Conservation (phyloP, 2,888 invertebrate genomes). For the Andrena fulva region DNA sequence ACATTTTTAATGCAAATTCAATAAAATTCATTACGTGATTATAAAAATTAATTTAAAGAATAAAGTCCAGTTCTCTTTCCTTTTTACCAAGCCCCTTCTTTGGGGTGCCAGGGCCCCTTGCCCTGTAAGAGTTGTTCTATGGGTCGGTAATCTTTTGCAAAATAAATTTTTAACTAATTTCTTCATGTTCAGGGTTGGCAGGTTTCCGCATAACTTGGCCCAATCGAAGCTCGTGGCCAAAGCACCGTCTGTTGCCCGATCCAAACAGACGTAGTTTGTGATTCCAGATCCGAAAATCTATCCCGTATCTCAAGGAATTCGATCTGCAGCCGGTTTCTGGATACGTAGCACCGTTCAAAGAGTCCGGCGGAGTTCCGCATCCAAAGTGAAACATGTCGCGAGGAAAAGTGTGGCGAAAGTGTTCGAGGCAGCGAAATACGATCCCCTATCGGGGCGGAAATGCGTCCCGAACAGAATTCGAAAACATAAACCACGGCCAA, state of each 20-base stretch:
- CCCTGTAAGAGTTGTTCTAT: too few species aligned
- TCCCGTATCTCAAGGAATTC: slow-evolving; percentile 8
- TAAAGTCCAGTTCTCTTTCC: too few species aligned
- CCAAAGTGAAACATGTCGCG: slow-evolving; percentile 34
- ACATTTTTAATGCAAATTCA: too few species aligned
- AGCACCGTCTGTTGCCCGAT: too few species aligned
- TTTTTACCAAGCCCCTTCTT: too few species aligned
- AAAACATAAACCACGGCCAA: slow-evolving; percentile 50
- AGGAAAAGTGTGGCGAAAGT: slow-evolving; percentile 15
- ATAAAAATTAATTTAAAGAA: too few species aligned
- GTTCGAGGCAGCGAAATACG: slow-evolving; percentile 48
- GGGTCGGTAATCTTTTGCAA: too few species aligned
- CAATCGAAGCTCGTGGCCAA: too few species aligned
- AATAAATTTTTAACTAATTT: background rate
- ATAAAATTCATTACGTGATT: too few species aligned
- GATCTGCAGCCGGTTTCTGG: slow-evolving; percentile 6
- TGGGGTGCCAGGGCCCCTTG: too few species aligned
- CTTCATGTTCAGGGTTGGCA: background rate
- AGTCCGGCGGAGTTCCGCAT: slow-evolving; percentile 14
- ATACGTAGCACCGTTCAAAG: slow-evolving; percentile 1
- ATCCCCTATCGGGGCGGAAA: slow-evolving; percentile 24
- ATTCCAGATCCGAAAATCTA: slow-evolving; percentile 18
- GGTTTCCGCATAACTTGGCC: too few species aligned
- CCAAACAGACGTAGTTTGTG: background rate
- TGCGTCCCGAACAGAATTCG: slow-evolving; percentile 41